Base-by-base conservation (phyloP, 2,113 vertebrate genomes). In the Scomber japonicus region DNA sequence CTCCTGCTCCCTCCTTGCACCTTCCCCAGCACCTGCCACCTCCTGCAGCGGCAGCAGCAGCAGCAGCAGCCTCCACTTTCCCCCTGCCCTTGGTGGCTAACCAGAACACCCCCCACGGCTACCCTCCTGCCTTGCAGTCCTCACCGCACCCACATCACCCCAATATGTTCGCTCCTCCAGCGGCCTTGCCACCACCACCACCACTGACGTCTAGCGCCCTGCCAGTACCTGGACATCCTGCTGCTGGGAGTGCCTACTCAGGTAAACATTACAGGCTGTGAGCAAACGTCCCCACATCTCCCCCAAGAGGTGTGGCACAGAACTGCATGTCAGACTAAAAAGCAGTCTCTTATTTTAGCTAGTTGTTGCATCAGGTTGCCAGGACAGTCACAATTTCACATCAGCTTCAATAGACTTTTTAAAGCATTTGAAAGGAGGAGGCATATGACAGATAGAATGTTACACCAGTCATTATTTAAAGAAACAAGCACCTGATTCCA, bases 131-230 rank as follows among this genome's bases (percentile, higher is more conserved):
- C 95, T 96, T 97, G 92, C 97, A 96, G 94, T 95, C 97, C 78
- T 95, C 96, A 93, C 92, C 96, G 0, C 98, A 97, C 94, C 92
- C 97, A 53, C 97, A 98, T 91, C 97, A 97, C 96, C 97, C 97
- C 97, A 98, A 98, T 97, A 99, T 99, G 97, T 98, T 99, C 92
- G 98, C 97, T 95, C 96, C 97, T 95, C 97, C 97, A 93, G 94
- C 97, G 67, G 97, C 97, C 86, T 89, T 99, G 95, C 98, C 98
- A 91, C 97, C 98, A 94, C 98, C 98, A 91, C 98, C 98, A 59
- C 98, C 98, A 79, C 92, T 99, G 94, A 99, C 98, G 35, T 99
- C 98, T 86, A 98, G 96, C 94, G 87, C 96, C 19, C 96, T 98
- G 94, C 97, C 97, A 90, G 97, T 97, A 87, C 96, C 97, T 17